These are phyloP conservation scores for Umimayanthus chanpuru DNA, from an alignment of 92 coral and sea anemone genomes.

Conservation along the genomic window DNA sequence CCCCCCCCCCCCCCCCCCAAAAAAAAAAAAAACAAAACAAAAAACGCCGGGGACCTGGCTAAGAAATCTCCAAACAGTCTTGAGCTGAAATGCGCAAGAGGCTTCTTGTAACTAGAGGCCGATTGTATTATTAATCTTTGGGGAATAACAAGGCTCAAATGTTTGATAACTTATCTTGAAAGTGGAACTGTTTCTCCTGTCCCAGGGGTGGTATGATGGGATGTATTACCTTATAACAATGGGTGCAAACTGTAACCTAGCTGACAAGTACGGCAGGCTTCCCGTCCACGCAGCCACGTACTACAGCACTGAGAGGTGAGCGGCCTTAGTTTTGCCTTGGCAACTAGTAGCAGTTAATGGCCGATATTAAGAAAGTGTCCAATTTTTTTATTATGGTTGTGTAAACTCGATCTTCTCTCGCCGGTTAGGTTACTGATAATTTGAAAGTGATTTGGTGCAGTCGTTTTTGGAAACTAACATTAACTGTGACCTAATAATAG, in stretches of 20 bases:
- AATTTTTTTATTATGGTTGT: background rate
- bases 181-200: background rate
- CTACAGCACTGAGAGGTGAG: constrained; percentile 81
- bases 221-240: constrained; percentile 78
- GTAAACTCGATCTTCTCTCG: no score
- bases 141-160: background rate
- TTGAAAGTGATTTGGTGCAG: no score
- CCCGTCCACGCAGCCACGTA: constrained; percentile 90
- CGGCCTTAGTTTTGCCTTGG: background rate
- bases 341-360: background rate
- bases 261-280: constrained; percentile 82
- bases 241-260: constrained; percentile 82
- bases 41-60: no score
- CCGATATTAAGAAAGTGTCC: background rate
- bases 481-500: no score
- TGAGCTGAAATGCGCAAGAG: no score
- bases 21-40: no score
- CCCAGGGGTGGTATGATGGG: constrained; percentile 89
- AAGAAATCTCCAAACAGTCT: no score
- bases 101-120: no score
- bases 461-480: no score
- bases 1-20: no score
- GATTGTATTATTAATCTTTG: background rate
- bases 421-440: no score
- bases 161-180: background rate